Conservation (phyloP, 37 sponge, comb jelly and placozoan species). For the Axinella damicornis region DNA sequence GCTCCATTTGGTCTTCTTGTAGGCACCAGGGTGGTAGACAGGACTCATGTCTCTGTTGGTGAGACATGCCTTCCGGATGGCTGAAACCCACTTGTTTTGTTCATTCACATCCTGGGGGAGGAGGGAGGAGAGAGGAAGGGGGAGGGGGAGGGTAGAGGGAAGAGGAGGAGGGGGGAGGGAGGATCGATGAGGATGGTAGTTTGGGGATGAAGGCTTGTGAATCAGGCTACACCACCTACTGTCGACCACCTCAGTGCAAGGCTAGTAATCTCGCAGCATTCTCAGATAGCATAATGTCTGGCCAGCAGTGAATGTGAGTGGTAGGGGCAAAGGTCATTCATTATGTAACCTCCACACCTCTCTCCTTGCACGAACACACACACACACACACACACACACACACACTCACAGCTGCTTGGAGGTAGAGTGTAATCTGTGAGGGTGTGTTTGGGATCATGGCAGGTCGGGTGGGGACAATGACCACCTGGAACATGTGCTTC, state of each 20-base stretch:
- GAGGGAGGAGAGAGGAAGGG: background rate
- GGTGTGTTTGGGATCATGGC: background rate
- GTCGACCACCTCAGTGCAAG: no score
- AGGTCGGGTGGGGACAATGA: constrained; percentile 43
- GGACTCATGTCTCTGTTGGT: constrained; percentile 82
- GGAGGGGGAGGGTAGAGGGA: no score
- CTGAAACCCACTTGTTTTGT: constrained; percentile 94
- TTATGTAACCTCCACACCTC: no score
- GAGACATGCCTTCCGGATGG: constrained; percentile 93
- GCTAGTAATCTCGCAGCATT: no score
- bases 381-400: constrained; percentile 25
- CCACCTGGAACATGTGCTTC: constrained; percentile 91
- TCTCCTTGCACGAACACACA: no score
- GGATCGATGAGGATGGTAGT: no score
- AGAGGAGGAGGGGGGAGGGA: no score
- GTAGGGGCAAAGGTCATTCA: no score
- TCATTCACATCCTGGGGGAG: constrained; percentile 90
- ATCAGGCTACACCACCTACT: no score
- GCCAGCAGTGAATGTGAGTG: no score
- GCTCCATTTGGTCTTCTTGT: constrained; percentile 87
- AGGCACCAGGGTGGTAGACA: constrained; percentile 93
- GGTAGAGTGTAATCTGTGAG: constrained; percentile 53
- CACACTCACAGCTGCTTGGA: constrained; percentile 76
- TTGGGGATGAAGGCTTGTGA: no score
- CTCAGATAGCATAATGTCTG: no score